These are phyloP conservation scores for Anagrus nilaparvatae DNA, from an alignment of 1,140 invertebrate species.

Conservation along the genomic window DNA sequence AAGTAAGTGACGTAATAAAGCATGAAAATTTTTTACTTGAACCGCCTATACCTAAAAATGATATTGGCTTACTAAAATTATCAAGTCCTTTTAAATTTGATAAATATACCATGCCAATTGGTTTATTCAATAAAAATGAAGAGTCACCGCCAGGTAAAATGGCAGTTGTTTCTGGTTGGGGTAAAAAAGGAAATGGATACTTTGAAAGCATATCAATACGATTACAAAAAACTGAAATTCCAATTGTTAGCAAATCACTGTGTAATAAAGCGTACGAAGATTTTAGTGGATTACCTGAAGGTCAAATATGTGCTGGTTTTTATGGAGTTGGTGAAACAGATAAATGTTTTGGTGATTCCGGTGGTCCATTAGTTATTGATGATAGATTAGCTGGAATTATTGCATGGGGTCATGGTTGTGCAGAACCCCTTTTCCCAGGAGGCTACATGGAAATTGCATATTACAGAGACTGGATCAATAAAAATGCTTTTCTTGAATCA, in stretches of 20 bases:
- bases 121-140: no score
- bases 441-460: not conserved
- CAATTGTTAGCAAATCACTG: not conserved
- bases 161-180: not conserved
- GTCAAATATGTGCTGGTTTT: constrained; percentile 3
- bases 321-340: not conserved
- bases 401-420: not conserved
- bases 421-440: not conserved
- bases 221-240: not conserved
- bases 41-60: no score
- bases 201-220: not conserved
- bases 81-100: no score
- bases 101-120: no score
- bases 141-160: not conserved
- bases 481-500: not conserved
- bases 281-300: not conserved
- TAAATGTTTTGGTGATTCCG: constrained; percentile 1
- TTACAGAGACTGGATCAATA: not conserved
- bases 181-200: not conserved
- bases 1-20: no score
- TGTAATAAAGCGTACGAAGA: not conserved
- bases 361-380: constrained; percentile 1
- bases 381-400: not conserved
- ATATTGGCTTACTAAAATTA: no score
- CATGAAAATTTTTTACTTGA: no score